Evolutionary conservation across 2,888 invertebrate genomes (phyloP), one percentile per base, ranked within the genome.

Genomic region (Conomelus anceps): DNA sequence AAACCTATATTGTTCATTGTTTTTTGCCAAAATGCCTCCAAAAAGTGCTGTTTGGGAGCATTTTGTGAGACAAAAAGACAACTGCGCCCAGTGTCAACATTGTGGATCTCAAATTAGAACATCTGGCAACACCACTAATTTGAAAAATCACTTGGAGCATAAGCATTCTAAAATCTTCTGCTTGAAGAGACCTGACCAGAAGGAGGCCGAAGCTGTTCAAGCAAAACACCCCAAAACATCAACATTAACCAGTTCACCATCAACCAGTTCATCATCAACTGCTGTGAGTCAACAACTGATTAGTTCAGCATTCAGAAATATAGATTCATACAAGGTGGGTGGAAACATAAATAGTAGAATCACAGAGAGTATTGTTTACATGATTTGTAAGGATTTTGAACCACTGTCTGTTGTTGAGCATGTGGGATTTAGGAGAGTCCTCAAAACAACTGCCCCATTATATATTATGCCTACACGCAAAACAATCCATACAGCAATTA

Each of bases 371-470:
- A 85, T 89, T 20, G 22, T 89, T n/a, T 89, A 86, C 34, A 89
- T 89, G 89, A 89, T 89, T 85, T 89, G 89, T 86, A 89, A 85
- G 85, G 89, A 89, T 84, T 22, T 22, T 4, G 22, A 24, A 22
- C 89, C 89, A 22, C 85, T 89, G 20, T 26, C 84, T 85, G 34
- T 89, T 23, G 85, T 89, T 17, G 89, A 89, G 26, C 24, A 84
- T 85, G n/a, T 24, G 29, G 89, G 89, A 13, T 89, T 89, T 34
- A 85, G 26, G 22, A 89, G 29, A 85, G 85, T 89, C 22, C 84
- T 89, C 85, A 89, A 89, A 89, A 85, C 85, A 23, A 23, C 85
- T 20, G 89, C 89, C n/a, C 85, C 89, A 22, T 84, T 22, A 17
- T 84, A 89, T 24, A 89, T 9, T 20, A 11, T 89, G 26, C 89